These are phyloP conservation scores for Dicerorhinus sumatrensis DNA, from an alignment of 2,113 vertebrate species.

Conservation along the genomic window DNA sequence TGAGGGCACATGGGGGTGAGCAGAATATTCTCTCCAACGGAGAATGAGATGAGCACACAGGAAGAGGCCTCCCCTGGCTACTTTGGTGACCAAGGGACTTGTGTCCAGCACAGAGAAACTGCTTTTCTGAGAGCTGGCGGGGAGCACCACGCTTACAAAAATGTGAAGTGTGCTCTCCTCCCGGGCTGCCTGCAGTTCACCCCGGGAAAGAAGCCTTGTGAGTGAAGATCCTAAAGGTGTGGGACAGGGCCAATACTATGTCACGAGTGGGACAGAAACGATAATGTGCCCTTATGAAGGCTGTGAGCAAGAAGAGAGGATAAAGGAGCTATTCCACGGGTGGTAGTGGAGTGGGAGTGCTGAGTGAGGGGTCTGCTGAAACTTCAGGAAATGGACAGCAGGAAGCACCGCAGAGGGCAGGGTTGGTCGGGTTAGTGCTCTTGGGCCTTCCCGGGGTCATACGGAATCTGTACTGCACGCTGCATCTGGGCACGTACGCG, in stretches of 20 bases:
- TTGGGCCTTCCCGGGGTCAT: no score
- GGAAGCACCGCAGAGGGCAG: neutral
- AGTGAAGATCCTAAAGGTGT: neutral
- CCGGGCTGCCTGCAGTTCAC: neutral
- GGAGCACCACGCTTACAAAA: fast-evolving
- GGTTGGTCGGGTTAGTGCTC: neutral
- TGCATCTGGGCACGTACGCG: neutral
- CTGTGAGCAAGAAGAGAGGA: neutral
- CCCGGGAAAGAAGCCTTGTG: neutral
- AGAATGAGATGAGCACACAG: neutral
- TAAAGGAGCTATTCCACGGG: fast-evolving
- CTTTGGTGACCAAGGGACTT: neutral
- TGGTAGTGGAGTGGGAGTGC: neutral
- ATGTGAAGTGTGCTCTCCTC: no score
- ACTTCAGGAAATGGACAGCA: neutral
- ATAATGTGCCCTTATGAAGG: neutral
- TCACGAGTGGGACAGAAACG: neutral
- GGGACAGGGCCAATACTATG: neutral
- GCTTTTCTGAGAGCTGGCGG: neutral
- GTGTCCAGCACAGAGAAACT: neutral
- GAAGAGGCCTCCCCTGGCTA: neutral
- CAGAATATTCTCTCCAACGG: neutral
- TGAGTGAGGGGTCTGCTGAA: neutral
- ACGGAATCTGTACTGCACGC: neutral
- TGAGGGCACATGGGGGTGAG: neutral